Base-by-base conservation (phyloP, 1,140 invertebrate genomes). In the Hermetia illucens region DNA sequence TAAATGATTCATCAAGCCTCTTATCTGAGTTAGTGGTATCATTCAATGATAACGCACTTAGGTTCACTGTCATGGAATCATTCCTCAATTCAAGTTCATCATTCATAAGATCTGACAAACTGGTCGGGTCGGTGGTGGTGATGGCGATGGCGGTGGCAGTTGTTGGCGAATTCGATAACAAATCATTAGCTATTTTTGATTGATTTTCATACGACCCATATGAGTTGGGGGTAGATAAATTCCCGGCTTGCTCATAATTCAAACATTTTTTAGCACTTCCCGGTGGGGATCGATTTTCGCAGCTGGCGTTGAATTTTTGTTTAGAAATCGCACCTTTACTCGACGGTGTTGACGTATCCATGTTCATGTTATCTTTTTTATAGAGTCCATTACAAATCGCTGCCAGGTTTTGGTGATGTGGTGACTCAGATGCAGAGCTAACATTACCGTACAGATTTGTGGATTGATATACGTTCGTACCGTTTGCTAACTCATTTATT, bases 1-100 rank as follows among this genome's bases (percentile, higher is more conserved):
- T 57, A 34, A 77, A 75, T 2, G 56, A 61, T 2, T 68, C 55
- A 48, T 75, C 72, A n/a, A 74, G 42, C 43, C 63, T 68, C 10
- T 59, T 59, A 0, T 52, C 27, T 13, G 19, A 6, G 45, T 4
- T 18, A 16, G n/a, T 15, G 15, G 5, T 13, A 32, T 44, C 19
- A n/a, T 58, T 53, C 17, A 56, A 25, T 0, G 44, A 44, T 1
- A 57, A 42, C 34, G 44, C 45, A 39, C 49, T 56, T 0, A 58
- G 39, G 15, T 53, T 53, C 2, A 34, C 39, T 18, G 4, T 4
- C 10, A 40, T 5, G 13, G 39, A 40, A 27, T 40, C 39, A 18
- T 22, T 40, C 3, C 21, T 12, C 5, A n/a, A 12, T 34, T 15
- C 16, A 17, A 18, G 12, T 13, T 40, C 42, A 27, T 27, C 24